Percentiles rank a stretch among this genome's conserved stretches.
phyloP scores from a whole-genome alignment of 2,797 vertebrate species.

The Acanthiza pusilla region DNA sequence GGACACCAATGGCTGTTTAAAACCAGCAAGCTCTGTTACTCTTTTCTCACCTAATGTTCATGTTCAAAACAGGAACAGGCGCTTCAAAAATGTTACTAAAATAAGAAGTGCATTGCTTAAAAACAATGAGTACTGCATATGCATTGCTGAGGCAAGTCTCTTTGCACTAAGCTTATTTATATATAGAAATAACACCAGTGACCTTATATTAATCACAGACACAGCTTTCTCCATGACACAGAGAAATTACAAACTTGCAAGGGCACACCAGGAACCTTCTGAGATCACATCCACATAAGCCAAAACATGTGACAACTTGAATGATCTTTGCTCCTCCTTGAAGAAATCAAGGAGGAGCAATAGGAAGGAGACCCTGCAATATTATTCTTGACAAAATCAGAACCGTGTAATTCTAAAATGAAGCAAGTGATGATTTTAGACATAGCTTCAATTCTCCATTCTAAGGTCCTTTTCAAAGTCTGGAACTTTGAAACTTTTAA shows the following conservation, averaged over 20 bases:
- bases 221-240: not conserved
- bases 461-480: not conserved
- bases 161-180: constrained; percentile 2
- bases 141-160: not conserved
- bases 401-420: not conserved
- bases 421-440: not conserved
- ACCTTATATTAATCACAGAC: not conserved
- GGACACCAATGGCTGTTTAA: not conserved
- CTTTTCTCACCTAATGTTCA: not conserved
- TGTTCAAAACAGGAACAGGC: not conserved
- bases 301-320: not conserved
- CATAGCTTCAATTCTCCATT: not conserved
- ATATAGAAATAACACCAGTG: constrained; percentile 24
- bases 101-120: constrained; percentile 32
- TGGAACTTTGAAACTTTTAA: not conserved
- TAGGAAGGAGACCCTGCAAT: not conserved
- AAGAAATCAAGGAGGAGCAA: not conserved
- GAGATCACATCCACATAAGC: not conserved
- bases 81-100: constrained; percentile 7
- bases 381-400: not conserved
- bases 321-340: not conserved
- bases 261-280: not conserved
- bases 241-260: constrained; percentile 20
- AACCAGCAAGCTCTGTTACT: not conserved
- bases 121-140: not conserved